These are phyloP conservation scores for Geotrypetes seraphini DNA, from an alignment of 2,797 vertebrate species.

Conservation along the genomic window DNA sequence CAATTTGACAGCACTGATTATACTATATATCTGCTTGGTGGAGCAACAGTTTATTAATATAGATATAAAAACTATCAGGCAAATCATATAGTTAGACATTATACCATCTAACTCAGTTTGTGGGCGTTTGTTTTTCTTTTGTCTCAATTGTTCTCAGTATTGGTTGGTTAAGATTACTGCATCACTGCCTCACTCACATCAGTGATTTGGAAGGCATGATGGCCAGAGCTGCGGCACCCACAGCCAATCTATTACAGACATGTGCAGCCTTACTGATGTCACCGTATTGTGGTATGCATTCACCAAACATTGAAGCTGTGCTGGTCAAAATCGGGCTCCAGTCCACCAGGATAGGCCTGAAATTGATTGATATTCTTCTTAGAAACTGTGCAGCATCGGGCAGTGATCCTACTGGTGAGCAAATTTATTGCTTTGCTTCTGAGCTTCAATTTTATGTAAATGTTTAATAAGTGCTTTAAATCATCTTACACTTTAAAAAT, in stretches of 20 bases:
- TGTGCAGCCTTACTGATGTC: conserved; percentile 95
- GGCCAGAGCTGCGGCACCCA: conserved; percentile 93
- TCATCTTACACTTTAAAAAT: too few relatives aligned
- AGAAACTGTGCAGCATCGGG: conserved; percentile 93
- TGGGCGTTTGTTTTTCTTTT: conserved; percentile 1
- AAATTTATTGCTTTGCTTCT: conserved; percentile 3
- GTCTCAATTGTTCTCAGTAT: conserved; percentile 66
- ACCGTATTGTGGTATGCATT: conserved; percentile 97
- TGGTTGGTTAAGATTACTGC: conserved; percentile 89
- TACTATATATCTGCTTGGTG: too few relatives aligned
- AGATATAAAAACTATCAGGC: too few relatives aligned
- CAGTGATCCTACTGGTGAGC: conserved; percentile 85
- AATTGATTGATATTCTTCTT: conserved; percentile 92
- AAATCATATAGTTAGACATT: too few relatives aligned
- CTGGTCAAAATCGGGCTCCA: conserved; percentile 96
- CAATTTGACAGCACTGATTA: too few relatives aligned
- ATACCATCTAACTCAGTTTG: too few relatives aligned
- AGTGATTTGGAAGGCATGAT: conserved; percentile 94
- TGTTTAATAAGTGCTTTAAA: background rate
- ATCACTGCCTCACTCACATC: conserved; percentile 95
- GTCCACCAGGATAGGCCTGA: conserved; percentile 89
- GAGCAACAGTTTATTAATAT: too few relatives aligned
- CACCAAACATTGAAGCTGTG: conserved; percentile 94
- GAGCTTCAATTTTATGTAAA: background rate
- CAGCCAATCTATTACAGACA: conserved; percentile 92